Conservation (phyloP, 2,113 vertebrate genomes). For the Synodontis membranacea region DNA sequence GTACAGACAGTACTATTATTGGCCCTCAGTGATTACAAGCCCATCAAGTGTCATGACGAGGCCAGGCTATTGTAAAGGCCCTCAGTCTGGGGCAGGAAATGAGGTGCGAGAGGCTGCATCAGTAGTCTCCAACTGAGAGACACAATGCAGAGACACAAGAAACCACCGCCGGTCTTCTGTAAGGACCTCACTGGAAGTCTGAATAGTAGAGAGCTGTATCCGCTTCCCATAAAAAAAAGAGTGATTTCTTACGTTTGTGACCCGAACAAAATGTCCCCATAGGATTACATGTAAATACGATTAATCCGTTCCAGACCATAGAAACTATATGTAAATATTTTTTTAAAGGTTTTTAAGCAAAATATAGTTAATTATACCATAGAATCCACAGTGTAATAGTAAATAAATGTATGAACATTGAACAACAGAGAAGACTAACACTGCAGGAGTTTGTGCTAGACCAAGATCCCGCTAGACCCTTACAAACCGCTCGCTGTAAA, state of each 20-base stretch:
- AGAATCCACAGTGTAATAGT: no score
- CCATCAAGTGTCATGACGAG: constrained; percentile 60
- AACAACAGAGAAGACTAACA: no score
- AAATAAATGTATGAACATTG: no score
- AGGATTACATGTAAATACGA: no score
- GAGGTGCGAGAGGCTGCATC: constrained; percentile 60
- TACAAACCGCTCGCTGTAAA: no score
- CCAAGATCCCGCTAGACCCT: no score
- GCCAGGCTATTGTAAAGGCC: constrained; percentile 62
- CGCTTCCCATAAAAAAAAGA: constrained; percentile 12
- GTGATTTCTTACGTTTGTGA: background rate
- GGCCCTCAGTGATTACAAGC: constrained; percentile 61
- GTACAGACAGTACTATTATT: constrained; percentile 68
- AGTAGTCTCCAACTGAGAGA: background rate
- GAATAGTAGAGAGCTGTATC: background rate
- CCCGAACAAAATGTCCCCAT: no score
- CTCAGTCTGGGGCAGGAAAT: constrained; percentile 61
- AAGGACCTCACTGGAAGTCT: background rate
- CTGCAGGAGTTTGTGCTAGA: no score
- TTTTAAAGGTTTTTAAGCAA: no score
- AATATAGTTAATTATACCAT: no score
- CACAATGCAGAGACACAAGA: constrained; percentile 36
- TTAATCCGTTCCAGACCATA: no score
- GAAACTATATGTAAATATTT: no score
- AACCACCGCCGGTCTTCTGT: background rate